Base-by-base conservation (phyloP, 2,113 vertebrate species). In the Probosciger aterrimus region DNA sequence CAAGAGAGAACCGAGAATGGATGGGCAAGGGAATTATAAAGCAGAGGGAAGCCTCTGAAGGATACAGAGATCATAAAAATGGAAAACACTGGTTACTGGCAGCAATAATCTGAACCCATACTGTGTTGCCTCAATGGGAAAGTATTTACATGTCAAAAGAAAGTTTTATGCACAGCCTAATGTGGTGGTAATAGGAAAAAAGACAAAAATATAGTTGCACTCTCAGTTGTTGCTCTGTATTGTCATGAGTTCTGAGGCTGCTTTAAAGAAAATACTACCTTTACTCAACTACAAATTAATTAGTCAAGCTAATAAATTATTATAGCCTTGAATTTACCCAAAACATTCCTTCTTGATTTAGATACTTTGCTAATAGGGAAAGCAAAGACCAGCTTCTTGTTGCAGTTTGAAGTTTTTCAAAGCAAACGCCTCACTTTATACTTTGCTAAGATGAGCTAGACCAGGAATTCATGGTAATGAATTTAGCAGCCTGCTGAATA, bases 221-320 rank as follows among this genome's bases (percentile, higher is more conserved):
- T 92, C 62, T 55, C 63, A 47, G 20, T 91, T 93, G 12, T 82
- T 83, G 43, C 59, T 86, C 47, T 85, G 18, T 60, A n/a, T 77
- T 39, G 96, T 7, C 16, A 5, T 28, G 33, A 91, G 30, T 88
- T 94, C 80, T 81, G 83, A 86, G 82, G 50, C 41, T 84, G 31
- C 57, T 88, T 83, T 53, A 78, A 82, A 87, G 73, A 88, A 88
- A 89, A 63, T 60, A 71, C n/a, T 93, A 82, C 59, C 18, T 92
- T 33, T 71, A 15, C 31, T 78, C 62, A 94, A 55, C 71, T 83
- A 41, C 49, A 84, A 35, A 52, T 88, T 90, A 86, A 79, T 90
- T 85, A 80, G 63, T 70, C 47, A 64, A 68, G 12, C 62, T 92
- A 71, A 74, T 93, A 69, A 95, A 93, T 96, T 89, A 93, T 84